Conservation (phyloP, 2,113 vertebrate species). For the Tinamus guttatus region DNA sequence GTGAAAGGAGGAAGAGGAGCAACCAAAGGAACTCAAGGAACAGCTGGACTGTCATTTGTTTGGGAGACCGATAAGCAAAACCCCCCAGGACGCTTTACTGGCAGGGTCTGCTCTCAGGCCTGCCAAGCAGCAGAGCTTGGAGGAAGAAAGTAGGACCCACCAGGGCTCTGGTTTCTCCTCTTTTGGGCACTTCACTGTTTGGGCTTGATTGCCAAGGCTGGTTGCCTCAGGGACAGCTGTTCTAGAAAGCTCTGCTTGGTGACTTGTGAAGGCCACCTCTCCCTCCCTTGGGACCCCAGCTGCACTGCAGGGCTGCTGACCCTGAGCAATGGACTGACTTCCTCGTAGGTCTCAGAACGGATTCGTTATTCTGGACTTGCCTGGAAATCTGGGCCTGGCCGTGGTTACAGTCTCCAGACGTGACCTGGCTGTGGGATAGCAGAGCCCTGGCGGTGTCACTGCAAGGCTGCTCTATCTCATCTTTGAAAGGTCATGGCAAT, state of each 20-base stretch:
- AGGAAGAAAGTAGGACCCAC: neutral
- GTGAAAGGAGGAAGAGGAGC: neutral
- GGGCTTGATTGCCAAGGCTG: neutral
- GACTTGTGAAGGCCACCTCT: neutral
- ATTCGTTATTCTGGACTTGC: neutral
- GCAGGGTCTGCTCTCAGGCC: neutral
- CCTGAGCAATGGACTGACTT: neutral
- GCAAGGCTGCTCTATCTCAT: neutral
- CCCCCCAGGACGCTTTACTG: accelerated
- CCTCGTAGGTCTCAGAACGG: neutral
- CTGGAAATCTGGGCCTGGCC: neutral
- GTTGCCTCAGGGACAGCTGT: neutral
- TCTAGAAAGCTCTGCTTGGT: neutral
- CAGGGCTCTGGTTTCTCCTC: neutral
- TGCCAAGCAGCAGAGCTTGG: neutral
- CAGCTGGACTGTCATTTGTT: neutral
- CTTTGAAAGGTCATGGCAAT: neutral
- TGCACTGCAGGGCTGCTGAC: neutral
- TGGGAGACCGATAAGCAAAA: neutral
- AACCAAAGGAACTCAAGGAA: neutral
- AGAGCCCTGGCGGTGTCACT: neutral
- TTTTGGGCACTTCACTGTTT: neutral
- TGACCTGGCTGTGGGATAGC: neutral
- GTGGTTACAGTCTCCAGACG: neutral
- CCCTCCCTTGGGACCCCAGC: neutral